Conservation (phyloP, 2,113 vertebrate species). For the Nyctibius bracteatus region DNA sequence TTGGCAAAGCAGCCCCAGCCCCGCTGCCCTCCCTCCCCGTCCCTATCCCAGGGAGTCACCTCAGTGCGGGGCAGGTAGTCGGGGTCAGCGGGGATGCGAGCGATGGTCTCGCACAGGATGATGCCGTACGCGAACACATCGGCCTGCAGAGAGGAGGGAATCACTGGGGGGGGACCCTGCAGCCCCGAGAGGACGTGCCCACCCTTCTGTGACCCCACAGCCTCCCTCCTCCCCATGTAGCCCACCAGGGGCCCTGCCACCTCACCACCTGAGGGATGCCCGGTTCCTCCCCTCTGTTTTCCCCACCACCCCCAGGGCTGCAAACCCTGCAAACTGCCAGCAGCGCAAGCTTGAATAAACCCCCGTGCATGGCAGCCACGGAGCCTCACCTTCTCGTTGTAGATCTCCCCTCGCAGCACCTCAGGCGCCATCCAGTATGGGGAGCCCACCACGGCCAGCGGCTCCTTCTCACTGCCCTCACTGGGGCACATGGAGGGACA, state of each 20-base stretch:
- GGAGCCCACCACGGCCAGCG: conserved; percentile 89
- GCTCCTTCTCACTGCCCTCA: conserved; percentile 82
- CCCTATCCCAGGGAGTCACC: conserved; percentile 67
- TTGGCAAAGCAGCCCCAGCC: not conserved
- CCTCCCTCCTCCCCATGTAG: not conserved
- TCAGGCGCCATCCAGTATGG: conserved; percentile 98
- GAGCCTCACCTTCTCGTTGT: conserved; percentile 88
- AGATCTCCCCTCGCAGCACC: conserved; percentile 89
- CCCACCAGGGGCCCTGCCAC: accelerated
- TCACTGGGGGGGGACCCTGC: accelerated
- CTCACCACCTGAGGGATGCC: accelerated
- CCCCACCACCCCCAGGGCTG: accelerated
- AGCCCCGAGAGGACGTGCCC: accelerated
- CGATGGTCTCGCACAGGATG: conserved; percentile 93
- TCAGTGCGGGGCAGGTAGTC: conserved; percentile 92
- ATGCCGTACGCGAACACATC: conserved; percentile 92
- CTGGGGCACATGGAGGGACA: conserved; percentile 58
- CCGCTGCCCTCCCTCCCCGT: accelerated
- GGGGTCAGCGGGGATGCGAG: conserved; percentile 90
- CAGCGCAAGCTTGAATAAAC: not conserved
- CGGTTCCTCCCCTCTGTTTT: not conserved
- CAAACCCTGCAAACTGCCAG: not conserved
- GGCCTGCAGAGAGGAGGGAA: conserved; percentile 42
- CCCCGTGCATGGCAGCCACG: accelerated
- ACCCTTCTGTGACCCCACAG: not conserved